A percentile compares a stretch with the other conserved stretches of the same genome.
These are phyloP conservation scores for Mastacembelus armatus DNA, from an alignment of 2,797 vertebrate genomes.

Conservation along the genomic window DNA sequence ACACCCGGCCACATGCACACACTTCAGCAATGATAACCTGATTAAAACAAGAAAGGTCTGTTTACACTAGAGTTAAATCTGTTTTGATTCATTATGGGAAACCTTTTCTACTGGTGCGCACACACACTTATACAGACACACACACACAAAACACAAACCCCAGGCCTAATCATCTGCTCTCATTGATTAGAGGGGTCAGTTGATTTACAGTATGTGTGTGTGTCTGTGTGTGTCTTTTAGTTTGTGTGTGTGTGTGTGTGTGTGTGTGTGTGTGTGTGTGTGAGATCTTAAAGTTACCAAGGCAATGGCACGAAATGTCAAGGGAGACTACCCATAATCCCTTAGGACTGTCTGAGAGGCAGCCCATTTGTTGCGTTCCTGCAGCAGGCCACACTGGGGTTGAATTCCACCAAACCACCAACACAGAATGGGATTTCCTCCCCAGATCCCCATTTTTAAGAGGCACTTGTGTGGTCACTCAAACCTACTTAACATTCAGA, in stretches of 20 bases:
- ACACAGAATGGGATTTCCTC: slow-evolving; percentile 56
- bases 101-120: slow-evolving; percentile 35
- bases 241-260: neutral
- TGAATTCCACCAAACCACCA: slow-evolving; percentile 51
- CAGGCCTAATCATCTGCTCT: slow-evolving; percentile 22
- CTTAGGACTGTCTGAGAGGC: slow-evolving; percentile 40
- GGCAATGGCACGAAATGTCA: slow-evolving; percentile 55
- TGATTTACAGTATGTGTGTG: slow-evolving; percentile 33
- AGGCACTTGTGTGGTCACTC: slow-evolving; percentile 51
- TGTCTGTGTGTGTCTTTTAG: slow-evolving; percentile 13
- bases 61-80: slow-evolving; percentile 54
- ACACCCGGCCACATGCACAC: slow-evolving; percentile 35
- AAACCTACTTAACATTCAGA: slow-evolving; percentile 40
- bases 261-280: slow-evolving; percentile 22
- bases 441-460: slow-evolving; percentile 37
- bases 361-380: slow-evolving; percentile 49
- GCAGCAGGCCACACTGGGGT: slow-evolving; percentile 46
- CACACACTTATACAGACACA: slow-evolving; percentile 14
- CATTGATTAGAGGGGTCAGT: slow-evolving; percentile 46
- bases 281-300: slow-evolving; percentile 46
- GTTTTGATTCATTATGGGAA: slow-evolving; percentile 64
- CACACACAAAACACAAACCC: slow-evolving; percentile 23
- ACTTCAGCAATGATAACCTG: slow-evolving; percentile 50
- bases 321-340: slow-evolving; percentile 56
- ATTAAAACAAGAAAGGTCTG: slow-evolving; percentile 56